Conservation (phyloP, 2,888 invertebrate genomes). For the Tenthredo mesomela region DNA sequence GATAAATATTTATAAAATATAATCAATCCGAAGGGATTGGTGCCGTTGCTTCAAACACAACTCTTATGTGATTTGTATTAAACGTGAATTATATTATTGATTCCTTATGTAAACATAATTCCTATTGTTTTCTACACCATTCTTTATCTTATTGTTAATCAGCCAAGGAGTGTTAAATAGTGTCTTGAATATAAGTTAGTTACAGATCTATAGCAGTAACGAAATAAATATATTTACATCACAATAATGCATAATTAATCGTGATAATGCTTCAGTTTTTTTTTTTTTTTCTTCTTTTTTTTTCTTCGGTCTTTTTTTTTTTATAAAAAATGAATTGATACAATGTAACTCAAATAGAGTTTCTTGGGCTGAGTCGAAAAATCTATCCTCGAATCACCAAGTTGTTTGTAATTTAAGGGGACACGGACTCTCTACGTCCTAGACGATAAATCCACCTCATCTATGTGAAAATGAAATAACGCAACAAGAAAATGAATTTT, state of each 20-base stretch:
- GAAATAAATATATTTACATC: neutral
- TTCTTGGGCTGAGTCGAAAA: neutral
- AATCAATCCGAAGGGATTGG: neutral
- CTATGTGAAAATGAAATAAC: neutral
- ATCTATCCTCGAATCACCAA: neutral
- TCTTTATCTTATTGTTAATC: neutral
- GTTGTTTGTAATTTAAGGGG: neutral
- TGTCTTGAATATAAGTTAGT: neutral
- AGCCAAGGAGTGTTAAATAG: neutral
- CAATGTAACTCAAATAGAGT: neutral
- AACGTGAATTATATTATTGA: slow-evolving; percentile 16
- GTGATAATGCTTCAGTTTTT: neutral
- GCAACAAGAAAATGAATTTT: neutral
- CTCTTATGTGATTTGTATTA: slow-evolving; percentile 24
- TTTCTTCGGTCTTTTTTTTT: neutral
- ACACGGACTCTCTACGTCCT: neutral
- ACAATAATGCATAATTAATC: slow-evolving; percentile 5
- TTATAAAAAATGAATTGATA: neutral
- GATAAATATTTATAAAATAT: slow-evolving; percentile 13
- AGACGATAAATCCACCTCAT: neutral
- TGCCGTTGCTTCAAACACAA: neutral
- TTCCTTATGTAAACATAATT: neutral
- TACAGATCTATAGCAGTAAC: neutral
- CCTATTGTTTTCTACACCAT: slow-evolving; percentile 8
- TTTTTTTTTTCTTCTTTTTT: neutral